Percentiles rank a stretch among this genome's conserved stretches.
Conservation (phyloP, 2,888 invertebrate species). For the Leptothorax acervorum region DNA sequence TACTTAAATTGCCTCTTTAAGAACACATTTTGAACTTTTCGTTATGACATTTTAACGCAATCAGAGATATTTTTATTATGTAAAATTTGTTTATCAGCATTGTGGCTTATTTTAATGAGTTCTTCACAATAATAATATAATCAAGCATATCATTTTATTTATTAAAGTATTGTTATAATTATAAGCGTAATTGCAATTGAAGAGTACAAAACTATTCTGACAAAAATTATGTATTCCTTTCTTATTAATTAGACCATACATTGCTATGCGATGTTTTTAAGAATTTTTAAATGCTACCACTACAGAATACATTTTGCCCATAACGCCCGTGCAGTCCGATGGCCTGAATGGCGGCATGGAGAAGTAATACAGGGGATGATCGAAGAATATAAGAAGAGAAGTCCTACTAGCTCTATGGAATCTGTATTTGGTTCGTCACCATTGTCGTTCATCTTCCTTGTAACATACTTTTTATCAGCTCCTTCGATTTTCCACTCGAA, state of each 20-base stretch:
- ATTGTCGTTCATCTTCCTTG: constrained; percentile 67
- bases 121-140: no score
- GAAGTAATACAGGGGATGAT: constrained; percentile 48
- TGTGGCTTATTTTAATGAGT: background rate
- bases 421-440: constrained; percentile 76
- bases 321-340: background rate
- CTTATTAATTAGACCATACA: background rate
- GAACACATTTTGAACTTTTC: constrained; percentile 35
- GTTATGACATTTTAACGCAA: constrained; percentile 18
- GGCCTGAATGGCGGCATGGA: constrained; percentile 9
- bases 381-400: constrained; percentile 77
- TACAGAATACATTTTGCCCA: background rate
- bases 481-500: constrained; percentile 62
- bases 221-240: background rate
- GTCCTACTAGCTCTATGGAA: constrained; percentile 69
- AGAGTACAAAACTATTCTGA: background rate
- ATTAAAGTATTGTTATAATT: background rate
- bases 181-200: background rate
- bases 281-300: background rate
- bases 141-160: background rate
- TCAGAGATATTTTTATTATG: constrained; percentile 12
- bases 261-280: background rate
- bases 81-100: constrained; percentile 20
- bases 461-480: constrained; percentile 58
- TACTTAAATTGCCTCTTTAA: constrained; percentile 39